A percentile compares a stretch with the other conserved stretches of the same genome.
These are phyloP conservation scores for Smutsia gigantea DNA, from an alignment of 2,797 vertebrate genomes.

Conservation along the genomic window DNA sequence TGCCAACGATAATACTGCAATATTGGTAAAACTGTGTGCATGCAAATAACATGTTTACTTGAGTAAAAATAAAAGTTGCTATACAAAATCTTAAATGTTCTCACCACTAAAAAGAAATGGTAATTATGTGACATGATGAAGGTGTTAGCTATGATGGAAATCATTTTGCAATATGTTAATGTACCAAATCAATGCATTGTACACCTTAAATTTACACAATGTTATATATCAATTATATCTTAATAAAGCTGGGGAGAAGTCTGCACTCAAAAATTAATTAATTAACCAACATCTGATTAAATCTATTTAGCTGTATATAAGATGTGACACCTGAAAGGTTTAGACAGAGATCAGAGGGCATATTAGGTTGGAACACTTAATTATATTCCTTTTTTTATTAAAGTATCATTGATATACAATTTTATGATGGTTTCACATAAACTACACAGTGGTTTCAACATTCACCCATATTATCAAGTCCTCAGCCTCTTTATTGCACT, in stretches of 20 bases:
- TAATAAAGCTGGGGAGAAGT: neutral
- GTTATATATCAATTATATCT: neutral
- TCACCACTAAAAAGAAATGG: neutral
- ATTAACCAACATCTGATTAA: slow-evolving; percentile 30
- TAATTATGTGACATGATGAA: neutral
- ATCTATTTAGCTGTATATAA: neutral
- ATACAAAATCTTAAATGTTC: neutral
- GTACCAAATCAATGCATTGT: neutral
- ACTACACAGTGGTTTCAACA: no score
- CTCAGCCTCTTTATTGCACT: no score
- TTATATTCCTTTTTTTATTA: no score
- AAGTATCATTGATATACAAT: no score
- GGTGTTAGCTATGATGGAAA: neutral
- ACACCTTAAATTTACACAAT: neutral
- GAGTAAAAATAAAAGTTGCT: neutral
- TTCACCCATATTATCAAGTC: no score
- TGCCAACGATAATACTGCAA: no score
- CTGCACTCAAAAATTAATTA: neutral
- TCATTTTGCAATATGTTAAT: neutral
- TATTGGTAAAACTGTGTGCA: no score
- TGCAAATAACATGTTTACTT: no score
- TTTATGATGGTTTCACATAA: no score
- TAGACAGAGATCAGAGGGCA: neutral
- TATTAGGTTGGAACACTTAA: neutral
- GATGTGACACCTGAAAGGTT: neutral